Evolutionary conservation across 2,888 invertebrate species (phyloP).

Genomic region (Calliopum simillimum): DNA sequence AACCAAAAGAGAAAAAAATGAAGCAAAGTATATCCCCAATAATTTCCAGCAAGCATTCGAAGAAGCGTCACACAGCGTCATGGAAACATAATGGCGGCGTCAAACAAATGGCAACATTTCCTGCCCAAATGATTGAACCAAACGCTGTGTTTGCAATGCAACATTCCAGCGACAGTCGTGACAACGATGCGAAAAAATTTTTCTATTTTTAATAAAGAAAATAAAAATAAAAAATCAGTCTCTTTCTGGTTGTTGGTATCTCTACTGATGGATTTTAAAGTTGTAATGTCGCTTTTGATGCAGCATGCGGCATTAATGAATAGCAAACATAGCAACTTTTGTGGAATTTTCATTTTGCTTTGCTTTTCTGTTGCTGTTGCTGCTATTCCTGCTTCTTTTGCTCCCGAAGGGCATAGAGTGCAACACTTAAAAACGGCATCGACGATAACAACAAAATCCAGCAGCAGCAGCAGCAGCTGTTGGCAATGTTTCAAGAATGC

Average conservation of each 20-base stretch:
- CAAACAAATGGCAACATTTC: conserved; percentile 10
- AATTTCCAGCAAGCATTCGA: background rate
- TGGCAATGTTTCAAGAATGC: conserved; percentile 59
- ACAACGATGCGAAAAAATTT: conserved; percentile 14
- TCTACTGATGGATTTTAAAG: background rate
- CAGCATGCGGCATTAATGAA: background rate
- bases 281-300: background rate
- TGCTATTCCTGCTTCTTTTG: conserved; percentile 8
- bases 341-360: background rate
- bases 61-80: no score
- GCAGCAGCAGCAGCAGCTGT: conserved; percentile 49
- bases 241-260: background rate
- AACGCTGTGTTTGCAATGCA: background rate
- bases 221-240: background rate
- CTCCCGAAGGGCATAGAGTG: conserved; percentile 19
- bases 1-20: no score
- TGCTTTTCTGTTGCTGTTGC: no score
- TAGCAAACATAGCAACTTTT: background rate
- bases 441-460: background rate
- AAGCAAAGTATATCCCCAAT: conserved; percentile 7
- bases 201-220: conserved; percentile 1
- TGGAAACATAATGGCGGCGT: background rate
- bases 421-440: conserved; percentile 12
- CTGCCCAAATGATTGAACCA: conserved; percentile 32
- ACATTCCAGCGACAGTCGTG: conserved; percentile 8